Percentiles rank a stretch among this genome's conserved stretches.
Conservation (phyloP, 2,797 vertebrate species). For the Scolopax rusticola region DNA sequence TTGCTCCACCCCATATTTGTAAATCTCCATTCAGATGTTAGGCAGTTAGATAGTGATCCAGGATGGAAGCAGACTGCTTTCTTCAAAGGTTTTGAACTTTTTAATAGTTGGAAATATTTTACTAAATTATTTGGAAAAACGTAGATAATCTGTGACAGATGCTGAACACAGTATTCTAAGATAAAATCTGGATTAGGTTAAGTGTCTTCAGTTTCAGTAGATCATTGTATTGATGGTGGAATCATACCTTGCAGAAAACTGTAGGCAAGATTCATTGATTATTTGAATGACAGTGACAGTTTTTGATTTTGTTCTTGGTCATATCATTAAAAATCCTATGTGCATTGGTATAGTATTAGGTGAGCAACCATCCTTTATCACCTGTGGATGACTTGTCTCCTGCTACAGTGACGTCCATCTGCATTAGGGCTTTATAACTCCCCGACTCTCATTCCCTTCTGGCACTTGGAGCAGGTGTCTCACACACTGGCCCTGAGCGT, state of each 20-base stretch:
- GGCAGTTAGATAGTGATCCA: background rate
- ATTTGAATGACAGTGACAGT: background rate
- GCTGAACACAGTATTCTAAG: background rate
- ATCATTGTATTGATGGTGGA: background rate
- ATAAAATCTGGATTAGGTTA: background rate
- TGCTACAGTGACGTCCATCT: background rate
- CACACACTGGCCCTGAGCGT: rapidly evolving
- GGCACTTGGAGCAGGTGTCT: background rate
- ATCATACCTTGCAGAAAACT: background rate
- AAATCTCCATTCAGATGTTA: background rate
- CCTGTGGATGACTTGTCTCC: background rate
- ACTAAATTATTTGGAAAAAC: background rate
- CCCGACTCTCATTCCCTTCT: background rate
- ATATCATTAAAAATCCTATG: background rate
- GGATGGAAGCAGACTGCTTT: background rate
- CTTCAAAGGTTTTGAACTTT: background rate
- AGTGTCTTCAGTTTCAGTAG: background rate
- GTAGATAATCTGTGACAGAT: background rate
- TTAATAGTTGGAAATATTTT: background rate
- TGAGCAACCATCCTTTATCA: background rate
- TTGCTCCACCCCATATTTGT: background rate
- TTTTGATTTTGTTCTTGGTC: background rate
- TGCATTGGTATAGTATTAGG: background rate
- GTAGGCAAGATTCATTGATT: background rate
- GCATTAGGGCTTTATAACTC: background rate